phyloP scores from a whole-genome alignment of 2,113 vertebrate species.

The Paratilapia polleni region DNA sequence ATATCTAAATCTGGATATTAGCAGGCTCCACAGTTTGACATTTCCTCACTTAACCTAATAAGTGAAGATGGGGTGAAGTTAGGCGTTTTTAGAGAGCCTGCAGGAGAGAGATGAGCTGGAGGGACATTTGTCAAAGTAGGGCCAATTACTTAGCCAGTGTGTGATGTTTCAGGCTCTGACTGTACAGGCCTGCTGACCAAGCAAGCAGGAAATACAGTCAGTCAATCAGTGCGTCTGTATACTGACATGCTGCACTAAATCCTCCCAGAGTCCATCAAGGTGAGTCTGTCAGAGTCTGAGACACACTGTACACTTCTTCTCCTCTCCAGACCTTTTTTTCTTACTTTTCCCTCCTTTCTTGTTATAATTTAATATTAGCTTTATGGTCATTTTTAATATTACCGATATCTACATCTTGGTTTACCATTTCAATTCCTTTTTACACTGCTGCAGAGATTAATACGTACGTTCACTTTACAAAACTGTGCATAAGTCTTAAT shows the following conservation, averaged over 20 bases:
- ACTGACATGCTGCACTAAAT: conserved; percentile 1
- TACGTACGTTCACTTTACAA: neutral
- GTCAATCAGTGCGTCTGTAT: conserved; percentile 5
- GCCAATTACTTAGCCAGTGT: conserved; percentile 60
- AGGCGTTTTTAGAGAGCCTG: neutral
- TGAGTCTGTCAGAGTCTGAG: neutral
- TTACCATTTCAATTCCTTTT: neutral
- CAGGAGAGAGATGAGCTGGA: neutral
- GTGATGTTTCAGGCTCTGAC: neutral
- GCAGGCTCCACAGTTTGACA: neutral
- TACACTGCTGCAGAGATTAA: neutral
- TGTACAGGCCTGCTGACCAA: conserved; percentile 46
- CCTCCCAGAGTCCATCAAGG: neutral
- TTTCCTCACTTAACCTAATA: neutral
- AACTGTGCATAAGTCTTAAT: neutral
- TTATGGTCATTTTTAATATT: neutral
- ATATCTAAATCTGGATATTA: neutral
- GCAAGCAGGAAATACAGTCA: conserved; percentile 38
- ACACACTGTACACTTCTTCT: neutral
- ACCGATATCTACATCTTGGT: neutral
- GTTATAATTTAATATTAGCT: neutral
- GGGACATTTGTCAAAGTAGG: conserved; percentile 35
- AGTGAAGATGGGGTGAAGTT: neutral
- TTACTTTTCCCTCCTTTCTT: accelerated
- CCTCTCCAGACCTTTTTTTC: neutral